Conservation (phyloP, 2,888 invertebrate species). For the Apantesis nais region DNA sequence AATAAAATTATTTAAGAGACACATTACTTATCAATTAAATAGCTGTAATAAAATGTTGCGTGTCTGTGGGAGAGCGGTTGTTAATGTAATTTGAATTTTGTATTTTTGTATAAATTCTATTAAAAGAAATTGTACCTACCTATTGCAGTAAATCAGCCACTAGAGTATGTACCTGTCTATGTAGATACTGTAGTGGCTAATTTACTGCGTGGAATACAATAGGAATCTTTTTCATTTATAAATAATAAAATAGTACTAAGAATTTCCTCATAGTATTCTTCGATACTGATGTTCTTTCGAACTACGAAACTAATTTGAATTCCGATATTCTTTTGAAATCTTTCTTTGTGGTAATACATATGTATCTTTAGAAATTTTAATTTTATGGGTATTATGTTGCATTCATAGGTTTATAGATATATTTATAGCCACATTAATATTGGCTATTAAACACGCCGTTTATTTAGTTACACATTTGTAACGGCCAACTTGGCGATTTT, state of each 20-base stretch:
- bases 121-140: too few species aligned
- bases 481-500: neutral
- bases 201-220: neutral
- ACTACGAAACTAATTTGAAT: neutral
- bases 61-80: too few species aligned
- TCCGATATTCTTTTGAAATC: neutral
- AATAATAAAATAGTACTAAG: too few species aligned
- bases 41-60: too few species aligned
- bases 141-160: too few species aligned
- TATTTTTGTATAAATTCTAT: too few species aligned
- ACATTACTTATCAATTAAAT: too few species aligned
- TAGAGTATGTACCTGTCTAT: too few species aligned
- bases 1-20: too few species aligned
- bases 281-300: neutral
- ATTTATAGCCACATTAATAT: constrained; percentile 5
- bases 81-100: too few species aligned
- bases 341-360: neutral
- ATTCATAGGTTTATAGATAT: constrained; percentile 11
- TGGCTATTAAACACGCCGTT: constrained; percentile 6
- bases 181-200: too few species aligned
- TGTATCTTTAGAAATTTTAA: neutral
- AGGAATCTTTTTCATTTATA: neutral
- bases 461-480: constrained; percentile 3
- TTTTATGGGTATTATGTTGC: neutral
- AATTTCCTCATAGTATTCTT: too few species aligned